A percentile compares a stretch with the other conserved stretches of the same genome.
Evolutionary conservation across 2,797 vertebrate species (phyloP).

Genomic region (Rhabdophis nuchalis): DNA sequence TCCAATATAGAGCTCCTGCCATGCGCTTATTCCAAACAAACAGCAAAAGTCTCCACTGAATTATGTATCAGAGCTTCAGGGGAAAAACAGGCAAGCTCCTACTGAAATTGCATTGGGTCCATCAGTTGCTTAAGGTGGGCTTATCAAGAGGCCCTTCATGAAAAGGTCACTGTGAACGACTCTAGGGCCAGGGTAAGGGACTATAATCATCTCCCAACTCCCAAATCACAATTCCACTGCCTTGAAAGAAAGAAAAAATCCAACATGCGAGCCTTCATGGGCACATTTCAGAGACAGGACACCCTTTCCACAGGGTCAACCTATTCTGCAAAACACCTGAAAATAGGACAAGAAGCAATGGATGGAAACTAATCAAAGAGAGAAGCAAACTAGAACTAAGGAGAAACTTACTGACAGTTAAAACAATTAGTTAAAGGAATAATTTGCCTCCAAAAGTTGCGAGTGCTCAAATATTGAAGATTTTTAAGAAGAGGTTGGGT

Average conservation of each 20-base stretch:
- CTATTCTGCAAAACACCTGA: background rate
- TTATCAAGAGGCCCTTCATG: background rate
- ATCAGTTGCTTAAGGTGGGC: background rate
- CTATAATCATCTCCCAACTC: background rate
- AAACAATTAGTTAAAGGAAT: background rate
- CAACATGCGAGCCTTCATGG: background rate
- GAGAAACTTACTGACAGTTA: background rate
- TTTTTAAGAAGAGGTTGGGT: background rate
- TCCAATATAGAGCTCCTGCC: background rate
- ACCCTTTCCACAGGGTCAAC: background rate
- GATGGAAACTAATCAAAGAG: background rate
- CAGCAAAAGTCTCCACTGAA: background rate
- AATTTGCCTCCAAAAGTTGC: background rate
- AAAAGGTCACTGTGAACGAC: background rate
- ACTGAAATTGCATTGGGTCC: background rate
- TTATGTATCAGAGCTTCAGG: background rate
- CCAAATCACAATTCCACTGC: background rate
- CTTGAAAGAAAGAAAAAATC: background rate
- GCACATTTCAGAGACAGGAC: background rate
- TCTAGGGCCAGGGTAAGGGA: background rate
- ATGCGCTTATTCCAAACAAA: background rate
- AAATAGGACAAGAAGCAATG: background rate
- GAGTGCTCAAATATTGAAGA: background rate
- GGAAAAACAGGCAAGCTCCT: background rate
- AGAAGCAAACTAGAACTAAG: background rate